Base-by-base conservation (phyloP, 2,888 invertebrate species). In the Linnaemya tessellans region DNA sequence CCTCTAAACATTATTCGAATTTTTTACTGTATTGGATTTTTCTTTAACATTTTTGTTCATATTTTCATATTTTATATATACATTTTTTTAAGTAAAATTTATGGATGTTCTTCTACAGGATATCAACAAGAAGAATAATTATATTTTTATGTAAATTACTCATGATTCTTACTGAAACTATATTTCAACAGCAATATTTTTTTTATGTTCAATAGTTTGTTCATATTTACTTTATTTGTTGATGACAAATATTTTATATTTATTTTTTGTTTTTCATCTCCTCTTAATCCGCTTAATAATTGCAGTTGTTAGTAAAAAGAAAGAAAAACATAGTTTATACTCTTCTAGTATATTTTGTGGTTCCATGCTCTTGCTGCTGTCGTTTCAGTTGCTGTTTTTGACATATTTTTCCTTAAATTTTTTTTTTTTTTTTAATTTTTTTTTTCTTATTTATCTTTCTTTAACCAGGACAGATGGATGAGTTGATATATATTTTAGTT, bases 231-330 rank as follows among this genome's bases (percentile, higher is more conserved):
- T 68, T 30, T 25, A 35, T 38, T 58, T 49, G 78, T 60, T 78
- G 78, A 62, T 78, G 78, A 70, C 41, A 68, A 78, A 78, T 79
- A 54, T 9, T 70, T 70, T 43, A 54, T 13, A 54, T 62, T 43
- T 46, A 20, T 30, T 70, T 56, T 43, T 60, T 54, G 9, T 51
- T 68, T 46, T 20, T 15, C 62, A 13, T 54, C 54, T 49, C 35
- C 9, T 60, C 38, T 60, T 38, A 73, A 65, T 80, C 58, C 58
- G 58, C 49, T 49, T 56, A 80, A 80, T 80, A 73, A 73, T 73
- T 73, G 65, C 58, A 38, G 22, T 41, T 56, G 46, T 58, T 49
- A 46, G 65, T 51, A 20, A 25, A 18, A 15, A 58, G 10, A 9
- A 11, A 41, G 3, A 41, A 41, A 3, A 3, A 41, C 30, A 38